Evolutionary conservation across 2,113 vertebrate species (phyloP).

Genomic region (Blennius ocellaris): DNA sequence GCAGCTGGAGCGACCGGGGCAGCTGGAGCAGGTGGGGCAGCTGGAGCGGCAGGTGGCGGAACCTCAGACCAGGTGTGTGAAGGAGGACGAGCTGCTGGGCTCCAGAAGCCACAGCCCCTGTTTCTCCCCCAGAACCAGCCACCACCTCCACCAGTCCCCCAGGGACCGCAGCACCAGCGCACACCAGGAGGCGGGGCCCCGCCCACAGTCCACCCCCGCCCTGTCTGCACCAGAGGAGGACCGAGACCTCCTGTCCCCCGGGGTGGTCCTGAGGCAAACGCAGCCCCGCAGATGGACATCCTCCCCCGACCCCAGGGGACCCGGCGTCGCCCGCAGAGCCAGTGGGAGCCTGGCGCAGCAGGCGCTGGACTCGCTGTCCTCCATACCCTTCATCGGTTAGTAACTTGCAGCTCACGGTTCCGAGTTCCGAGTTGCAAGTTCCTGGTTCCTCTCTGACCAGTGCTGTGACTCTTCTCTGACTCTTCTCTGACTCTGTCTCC

Average conservation of each 20-base stretch:
- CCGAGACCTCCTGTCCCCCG: slow-evolving; percentile 51
- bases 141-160: slow-evolving; percentile 88
- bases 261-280: slow-evolving; percentile 89
- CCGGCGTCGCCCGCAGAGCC: slow-evolving; percentile 28
- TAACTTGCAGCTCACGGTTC: slow-evolving; percentile 16
- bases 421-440: not conserved
- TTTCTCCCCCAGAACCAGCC: slow-evolving; percentile 87
- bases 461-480: not conserved
- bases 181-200: slow-evolving; percentile 4
- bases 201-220: slow-evolving; percentile 41
- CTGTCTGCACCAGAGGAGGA: slow-evolving; percentile 43
- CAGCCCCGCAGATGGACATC: slow-evolving; percentile 58
- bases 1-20: too few species aligned
- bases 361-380: slow-evolving; percentile 90
- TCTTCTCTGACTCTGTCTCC: slow-evolving; percentile 22
- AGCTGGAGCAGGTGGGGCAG: slow-evolving; percentile 35
- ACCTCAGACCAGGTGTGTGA: slow-evolving; percentile 67
- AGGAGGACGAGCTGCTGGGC: slow-evolving; percentile 71
- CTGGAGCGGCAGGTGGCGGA: slow-evolving; percentile 84
- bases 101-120: slow-evolving; percentile 91
- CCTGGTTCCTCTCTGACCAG: not conserved
- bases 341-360: slow-evolving; percentile 84
- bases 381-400: slow-evolving; percentile 97
- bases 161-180: slow-evolving; percentile 85
- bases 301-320: slow-evolving; percentile 31